These are phyloP conservation scores for Buceros bicornis DNA, from an alignment of 2,797 vertebrate species.

Conservation along the genomic window DNA sequence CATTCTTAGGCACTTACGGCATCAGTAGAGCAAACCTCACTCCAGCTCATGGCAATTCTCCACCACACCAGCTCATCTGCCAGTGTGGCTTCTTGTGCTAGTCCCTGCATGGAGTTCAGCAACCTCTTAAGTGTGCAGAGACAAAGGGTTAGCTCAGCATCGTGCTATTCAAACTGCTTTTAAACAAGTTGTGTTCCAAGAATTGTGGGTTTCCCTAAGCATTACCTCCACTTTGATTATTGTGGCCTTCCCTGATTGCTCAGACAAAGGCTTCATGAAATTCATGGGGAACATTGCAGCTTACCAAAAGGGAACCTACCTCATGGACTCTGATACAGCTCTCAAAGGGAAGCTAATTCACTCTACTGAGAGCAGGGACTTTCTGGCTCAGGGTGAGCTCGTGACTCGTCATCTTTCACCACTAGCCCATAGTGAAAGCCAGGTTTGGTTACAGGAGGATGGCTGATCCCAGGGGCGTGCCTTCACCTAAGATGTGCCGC, in stretches of 20 bases:
- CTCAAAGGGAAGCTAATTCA: not conserved
- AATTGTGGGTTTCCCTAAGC: not conserved
- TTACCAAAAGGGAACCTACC: not conserved
- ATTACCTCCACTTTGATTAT: not conserved
- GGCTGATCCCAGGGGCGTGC: not conserved
- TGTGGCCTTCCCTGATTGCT: not conserved
- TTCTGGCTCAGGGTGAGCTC: not conserved
- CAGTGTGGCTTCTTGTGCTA: not conserved
- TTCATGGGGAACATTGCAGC: not conserved
- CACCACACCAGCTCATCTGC: not conserved
- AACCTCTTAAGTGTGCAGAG: not conserved
- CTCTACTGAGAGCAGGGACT: not conserved
- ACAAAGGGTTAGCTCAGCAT: not conserved
- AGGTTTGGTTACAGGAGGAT: not conserved
- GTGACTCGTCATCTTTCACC: not conserved
- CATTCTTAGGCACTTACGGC: not conserved
- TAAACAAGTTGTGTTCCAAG: not conserved
- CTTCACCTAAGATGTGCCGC: not conserved
- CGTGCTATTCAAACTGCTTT: not conserved
- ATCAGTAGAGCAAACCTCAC: not conserved
- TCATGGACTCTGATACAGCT: not conserved
- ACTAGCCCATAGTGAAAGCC: not conserved
- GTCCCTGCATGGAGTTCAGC: not conserved
- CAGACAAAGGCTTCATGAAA: slow-evolving; percentile 40
- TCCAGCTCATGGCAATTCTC: not conserved